Conservation (phyloP, 2,797 vertebrate genomes). For the Botia almorhae region DNA sequence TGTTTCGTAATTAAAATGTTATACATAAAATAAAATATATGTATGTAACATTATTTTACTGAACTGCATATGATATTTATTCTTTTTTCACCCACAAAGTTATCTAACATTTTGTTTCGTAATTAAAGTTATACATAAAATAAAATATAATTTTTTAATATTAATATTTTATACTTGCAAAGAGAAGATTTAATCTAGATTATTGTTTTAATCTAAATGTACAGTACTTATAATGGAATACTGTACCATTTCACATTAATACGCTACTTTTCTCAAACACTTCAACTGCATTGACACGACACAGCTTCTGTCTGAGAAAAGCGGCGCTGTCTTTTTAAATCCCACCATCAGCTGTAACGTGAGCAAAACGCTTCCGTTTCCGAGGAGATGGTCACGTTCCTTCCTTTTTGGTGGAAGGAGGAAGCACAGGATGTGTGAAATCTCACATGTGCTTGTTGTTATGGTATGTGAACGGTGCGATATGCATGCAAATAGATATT, state of each 20-base stretch:
- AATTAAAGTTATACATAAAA: too few species aligned
- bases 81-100: too few species aligned
- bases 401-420: constrained; percentile 60
- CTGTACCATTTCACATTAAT: neutral
- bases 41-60: too few species aligned
- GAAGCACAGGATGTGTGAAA: constrained; percentile 70
- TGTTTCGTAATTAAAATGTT: too few species aligned
- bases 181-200: too few species aligned
- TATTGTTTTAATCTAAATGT: too few species aligned
- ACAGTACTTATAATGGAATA: neutral
- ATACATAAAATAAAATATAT: too few species aligned
- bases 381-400: constrained; percentile 35
- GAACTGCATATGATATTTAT: too few species aligned
- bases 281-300: neutral
- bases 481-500: constrained; percentile 63
- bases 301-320: neutral
- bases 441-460: constrained; percentile 63
- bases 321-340: constrained; percentile 76
- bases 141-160: too few species aligned
- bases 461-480: constrained; percentile 78
- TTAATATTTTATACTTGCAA: too few species aligned
- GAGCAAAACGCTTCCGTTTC: constrained; percentile 74
- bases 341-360: constrained; percentile 69
- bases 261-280: neutral
- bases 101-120: too few species aligned